These are phyloP conservation scores for Acanthis flammea DNA, from an alignment of 2,797 vertebrate species.

Conservation along the genomic window DNA sequence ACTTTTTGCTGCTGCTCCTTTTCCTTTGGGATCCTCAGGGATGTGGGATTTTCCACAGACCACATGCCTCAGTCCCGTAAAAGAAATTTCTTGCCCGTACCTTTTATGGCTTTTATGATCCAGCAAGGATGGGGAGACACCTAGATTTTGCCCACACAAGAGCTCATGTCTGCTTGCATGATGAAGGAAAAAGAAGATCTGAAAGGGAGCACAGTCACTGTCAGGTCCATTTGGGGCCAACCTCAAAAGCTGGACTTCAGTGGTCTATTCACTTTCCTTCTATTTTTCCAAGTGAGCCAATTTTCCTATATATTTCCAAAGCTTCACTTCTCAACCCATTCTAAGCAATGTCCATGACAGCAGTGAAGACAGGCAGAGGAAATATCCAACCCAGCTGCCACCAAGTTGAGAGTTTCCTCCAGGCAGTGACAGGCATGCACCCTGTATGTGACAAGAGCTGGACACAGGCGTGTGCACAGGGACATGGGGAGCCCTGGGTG, in stretches of 20 bases:
- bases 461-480: rapidly evolving
- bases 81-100: neutral
- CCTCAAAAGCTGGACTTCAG: neutral
- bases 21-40: neutral
- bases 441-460: neutral
- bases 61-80: rapidly evolving
- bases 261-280: neutral
- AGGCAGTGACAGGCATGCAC: neutral
- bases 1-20: neutral
- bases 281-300: neutral
- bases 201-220: neutral
- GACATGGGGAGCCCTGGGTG: neutral
- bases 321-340: neutral
- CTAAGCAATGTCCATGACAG: neutral
- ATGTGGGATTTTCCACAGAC: neutral
- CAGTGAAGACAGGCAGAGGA: neutral
- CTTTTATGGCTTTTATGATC: neutral
- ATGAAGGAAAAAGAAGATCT: neutral
- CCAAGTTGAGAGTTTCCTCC: neutral
- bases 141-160: neutral
- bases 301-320: neutral
- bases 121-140: neutral
- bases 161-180: neutral
- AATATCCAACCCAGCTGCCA: neutral
- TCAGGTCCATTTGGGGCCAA: neutral